Conservation (phyloP, 2,888 invertebrate genomes). For the Polydrusus tereticollis region DNA sequence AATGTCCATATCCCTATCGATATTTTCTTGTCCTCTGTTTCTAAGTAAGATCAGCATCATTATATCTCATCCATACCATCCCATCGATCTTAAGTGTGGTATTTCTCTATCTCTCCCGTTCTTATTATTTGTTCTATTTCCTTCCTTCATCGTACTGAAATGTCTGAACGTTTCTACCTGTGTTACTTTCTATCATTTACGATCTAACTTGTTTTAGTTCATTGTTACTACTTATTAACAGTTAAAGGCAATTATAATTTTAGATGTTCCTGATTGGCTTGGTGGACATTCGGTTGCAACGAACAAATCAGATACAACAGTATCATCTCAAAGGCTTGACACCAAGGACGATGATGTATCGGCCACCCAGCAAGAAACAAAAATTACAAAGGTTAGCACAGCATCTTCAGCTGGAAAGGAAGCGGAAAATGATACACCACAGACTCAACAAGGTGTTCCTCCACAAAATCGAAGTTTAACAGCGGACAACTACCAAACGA, state of each 20-base stretch:
- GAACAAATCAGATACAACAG: constrained; percentile 45
- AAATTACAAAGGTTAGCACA: not conserved
- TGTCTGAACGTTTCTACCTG: too few species aligned
- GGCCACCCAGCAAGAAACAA: not conserved
- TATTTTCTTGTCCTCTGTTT: too few species aligned
- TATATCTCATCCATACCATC: too few species aligned
- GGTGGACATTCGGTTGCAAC: constrained; percentile 50
- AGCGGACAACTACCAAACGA: constrained; percentile 63
- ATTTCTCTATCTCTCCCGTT: too few species aligned
- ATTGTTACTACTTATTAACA: too few species aligned
- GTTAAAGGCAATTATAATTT: not conserved
- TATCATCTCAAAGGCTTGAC: constrained; percentile 51
- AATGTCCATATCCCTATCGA: too few species aligned
- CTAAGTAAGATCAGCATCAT: too few species aligned
- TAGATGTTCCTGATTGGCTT: constrained; percentile 63
- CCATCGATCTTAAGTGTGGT: too few species aligned
- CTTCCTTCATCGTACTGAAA: too few species aligned
- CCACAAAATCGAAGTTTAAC: not conserved
- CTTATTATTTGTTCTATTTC: too few species aligned
- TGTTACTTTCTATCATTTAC: too few species aligned
- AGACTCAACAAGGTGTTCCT: not conserved
- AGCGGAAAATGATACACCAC: not conserved
- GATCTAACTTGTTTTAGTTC: too few species aligned
- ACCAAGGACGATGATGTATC: not conserved
- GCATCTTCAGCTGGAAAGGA: not conserved